Evolutionary conservation across 1,140 invertebrate species (phyloP), one percentile per base, ranked within the genome.

Genomic region (Ceratina australensis): DNA sequence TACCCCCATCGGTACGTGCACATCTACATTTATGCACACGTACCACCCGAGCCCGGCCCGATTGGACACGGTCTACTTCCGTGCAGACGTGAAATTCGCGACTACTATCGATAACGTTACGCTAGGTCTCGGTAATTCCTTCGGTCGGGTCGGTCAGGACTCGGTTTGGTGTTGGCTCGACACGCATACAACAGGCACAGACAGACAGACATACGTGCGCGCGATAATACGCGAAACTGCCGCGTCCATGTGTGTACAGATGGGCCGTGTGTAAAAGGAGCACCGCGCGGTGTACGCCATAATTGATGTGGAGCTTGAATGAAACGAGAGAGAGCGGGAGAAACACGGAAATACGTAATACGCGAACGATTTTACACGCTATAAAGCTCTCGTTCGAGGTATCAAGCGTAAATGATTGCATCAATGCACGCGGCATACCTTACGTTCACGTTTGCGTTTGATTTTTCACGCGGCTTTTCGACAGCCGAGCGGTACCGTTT

Each of bases 331-430:
- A 50, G 50, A n/a, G 16, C 24, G 18, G 50, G n/a, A 56, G 42
- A 20, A 76, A 66, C 33, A n/a, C 24, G 18, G 22, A 61, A 57
- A 28, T 4, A 20, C 28, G 50, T 71, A 54, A 16, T n/a, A 18
- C n/a, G 28, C 50, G 18, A 42, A 67, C 8, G 42, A 60, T 47
- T 68, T 67, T 42, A 57, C 50, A 64, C 18, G 15, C 56, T 66
- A 63, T 49, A 49, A 75, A 68, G 28, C 26, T 42, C 69, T 83
- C 28, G 69, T 82, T 75, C 28, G 72, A 57, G 80, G 79, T 85
- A 82, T 79, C 28, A 65, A 79, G 85, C 84, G 84, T 86, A 86
- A 83, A 81, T 79, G 28, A 79, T 78, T 81, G 13, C 50, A 79
- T 78, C 65, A 59, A 74, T 81, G 85, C 68, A 86, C 84, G 84